A percentile compares a stretch with the other conserved stretches of the same genome.
These are phyloP conservation scores for Oncorhynchus keta DNA, from an alignment of 2,113 vertebrate genomes.

Conservation along the genomic window DNA sequence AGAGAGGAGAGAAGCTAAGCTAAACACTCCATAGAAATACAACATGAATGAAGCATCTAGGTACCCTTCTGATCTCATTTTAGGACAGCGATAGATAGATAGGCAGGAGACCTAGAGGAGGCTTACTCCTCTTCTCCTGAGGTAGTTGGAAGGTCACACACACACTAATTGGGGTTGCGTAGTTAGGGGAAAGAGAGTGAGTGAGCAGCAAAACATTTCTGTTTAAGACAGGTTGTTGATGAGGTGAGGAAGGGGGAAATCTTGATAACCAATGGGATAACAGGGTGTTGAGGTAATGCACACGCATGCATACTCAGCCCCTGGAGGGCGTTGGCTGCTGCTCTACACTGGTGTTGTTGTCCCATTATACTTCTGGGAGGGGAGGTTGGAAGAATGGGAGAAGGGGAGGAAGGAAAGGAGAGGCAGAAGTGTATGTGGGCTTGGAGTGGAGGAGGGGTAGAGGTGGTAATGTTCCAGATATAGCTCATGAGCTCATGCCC, in stretches of 20 bases:
- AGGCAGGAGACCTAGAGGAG: background rate
- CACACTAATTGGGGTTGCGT: too few species aligned
- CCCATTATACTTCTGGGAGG: background rate
- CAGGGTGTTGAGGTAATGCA: background rate
- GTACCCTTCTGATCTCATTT: background rate
- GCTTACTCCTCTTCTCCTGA: background rate
- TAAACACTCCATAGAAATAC: background rate
- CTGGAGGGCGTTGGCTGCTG: slow-evolving; percentile 12
- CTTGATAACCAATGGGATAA: background rate
- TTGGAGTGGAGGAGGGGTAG: background rate
- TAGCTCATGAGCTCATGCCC: slow-evolving; percentile 17
- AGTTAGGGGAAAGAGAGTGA: background rate
- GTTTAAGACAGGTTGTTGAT: background rate
- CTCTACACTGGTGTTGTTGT: slow-evolving; percentile 31
- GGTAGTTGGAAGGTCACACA: background rate
- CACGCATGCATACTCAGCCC: background rate
- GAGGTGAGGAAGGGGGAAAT: background rate
- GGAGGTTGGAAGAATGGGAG: too few species aligned
- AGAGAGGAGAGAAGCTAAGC: background rate
- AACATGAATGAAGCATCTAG: background rate
- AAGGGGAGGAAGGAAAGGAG: too few species aligned
- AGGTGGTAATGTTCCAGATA: slow-evolving; percentile 29
- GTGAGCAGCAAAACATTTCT: background rate
- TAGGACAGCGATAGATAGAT: background rate
- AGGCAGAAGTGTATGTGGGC: too few species aligned